Evolutionary conservation across 2,113 vertebrate species (phyloP), one percentile per base, ranked within the genome.

Genomic region (Alaudala cheleensis): DNA sequence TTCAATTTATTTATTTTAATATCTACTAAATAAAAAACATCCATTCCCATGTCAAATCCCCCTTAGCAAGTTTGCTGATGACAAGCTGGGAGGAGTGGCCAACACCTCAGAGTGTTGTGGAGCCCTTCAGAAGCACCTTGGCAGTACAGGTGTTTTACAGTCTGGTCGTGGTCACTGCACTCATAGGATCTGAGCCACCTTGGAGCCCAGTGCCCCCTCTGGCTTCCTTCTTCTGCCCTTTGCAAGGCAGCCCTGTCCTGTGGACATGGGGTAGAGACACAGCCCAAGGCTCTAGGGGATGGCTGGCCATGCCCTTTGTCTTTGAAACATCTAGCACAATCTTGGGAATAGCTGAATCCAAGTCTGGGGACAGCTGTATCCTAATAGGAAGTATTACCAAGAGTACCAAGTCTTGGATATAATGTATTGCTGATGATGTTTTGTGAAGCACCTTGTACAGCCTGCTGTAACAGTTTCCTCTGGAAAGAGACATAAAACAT

Each of bases 211-310:
- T 18, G 23, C 2, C 8, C 7, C 6, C 13, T 31, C n/a, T 21
- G 19, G 7, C 22, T 24, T 82, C 21, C 51, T 47, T 5, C 17
- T 64, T 33, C 54, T 74, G 28, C 12, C 10, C 12, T 31, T 26
- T 62, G 25, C 33, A 80, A 71, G n/a, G 47, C 15, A 57, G 6
- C 6, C 29, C 15, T 0, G 1, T 58, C 45, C 26, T 47, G 31
- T 2, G 7, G 33, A 17, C 0, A 0, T 6, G 17, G 14, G 18
- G 6, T 10, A n/a, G 39, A 24, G 16, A 44, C 9, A 45, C 4
- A 74, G 37, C 9, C 54, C 25, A 33, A 18, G 24, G 39, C 25
- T 42, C 33, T 6, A 33, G n/a, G 23, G 20, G 4, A 29, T 19
- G 12, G 14, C 21, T 42, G 54, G 11, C 18, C 23, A 1, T 17